Evolutionary conservation across 2,888 invertebrate genomes (phyloP).

Genomic region (Tenthredo notha): DNA sequence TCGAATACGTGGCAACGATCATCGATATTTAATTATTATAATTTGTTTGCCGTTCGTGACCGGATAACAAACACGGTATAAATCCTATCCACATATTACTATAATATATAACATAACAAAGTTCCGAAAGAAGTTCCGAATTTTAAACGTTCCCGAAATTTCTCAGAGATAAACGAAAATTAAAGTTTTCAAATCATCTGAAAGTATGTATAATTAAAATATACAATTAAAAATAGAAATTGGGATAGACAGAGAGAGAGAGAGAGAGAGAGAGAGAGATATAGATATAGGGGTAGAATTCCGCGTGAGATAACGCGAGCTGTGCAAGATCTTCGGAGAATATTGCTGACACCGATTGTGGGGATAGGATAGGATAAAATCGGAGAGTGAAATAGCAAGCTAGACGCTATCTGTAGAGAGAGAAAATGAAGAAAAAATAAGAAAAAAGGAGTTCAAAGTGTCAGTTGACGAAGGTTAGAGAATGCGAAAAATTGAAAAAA

Average conservation of each 20-base stretch:
- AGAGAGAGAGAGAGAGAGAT: background rate
- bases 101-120: too few relatives aligned
- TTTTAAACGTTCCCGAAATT: too few relatives aligned
- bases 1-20: background rate
- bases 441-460: background rate
- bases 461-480: background rate
- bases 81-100: background rate
- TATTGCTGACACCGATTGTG: conserved; percentile 30
- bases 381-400: background rate
- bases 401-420: background rate
- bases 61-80: background rate
- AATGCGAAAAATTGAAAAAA: background rate
- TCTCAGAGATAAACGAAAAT: too few relatives aligned
- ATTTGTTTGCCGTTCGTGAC: background rate
- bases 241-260: background rate
- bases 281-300: background rate
- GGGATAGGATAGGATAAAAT: background rate
- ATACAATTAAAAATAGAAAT: background rate
- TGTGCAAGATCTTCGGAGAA: background rate
- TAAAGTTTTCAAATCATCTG: too few relatives aligned
- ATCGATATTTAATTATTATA: background rate
- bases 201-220: too few relatives aligned
- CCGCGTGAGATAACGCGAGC: background rate
- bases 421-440: background rate
- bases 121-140: too few relatives aligned